Evolutionary conservation across 2,888 invertebrate genomes (phyloP), one percentile per base, ranked within the genome.

Genomic region (Aleiodes alternator): DNA sequence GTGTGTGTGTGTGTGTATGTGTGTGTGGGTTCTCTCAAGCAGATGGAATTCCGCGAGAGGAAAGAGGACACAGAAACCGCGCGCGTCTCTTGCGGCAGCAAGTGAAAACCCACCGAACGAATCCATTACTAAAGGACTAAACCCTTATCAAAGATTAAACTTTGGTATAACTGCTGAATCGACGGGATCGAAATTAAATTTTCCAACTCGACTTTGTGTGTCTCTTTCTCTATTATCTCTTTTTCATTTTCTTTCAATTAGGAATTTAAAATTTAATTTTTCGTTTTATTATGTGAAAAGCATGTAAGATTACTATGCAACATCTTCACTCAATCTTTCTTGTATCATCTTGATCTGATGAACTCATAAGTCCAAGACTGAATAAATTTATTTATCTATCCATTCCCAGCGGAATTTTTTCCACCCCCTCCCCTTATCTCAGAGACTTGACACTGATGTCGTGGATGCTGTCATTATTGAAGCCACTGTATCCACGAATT

Each of bases 151-250:
- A 90, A 91, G 90, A 90, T 90, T 90, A 91, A 91, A 90, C 91
- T 91, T 90, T 86, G 89, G 90, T 91, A 90, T 90, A 90, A 91
- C 89, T 91, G 91, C 91, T 90, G 91, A 91, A 90, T 90, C 90
- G 90, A 91, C 90, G 89, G 90, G 90, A 90, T 91, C 89, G 90
- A 90, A 91, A 91, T 91, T 91, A 91, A 91, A 91, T 91, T 91
- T 90, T 89, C 88, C 87, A 87, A 86, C 87, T 81, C 81, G 51
- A 51, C 68, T 68, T 57, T 73, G 70, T 76, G 75, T 72, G 69
- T 61, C 69, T 70, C 14, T 43, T 34, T 34, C 59, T 23, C 23
- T n/a, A n/a, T n/a, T n/a, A n/a, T n/a, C n/a, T n/a, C n/a, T n/a
- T n/a, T n/a, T n/a, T n/a, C n/a, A n/a, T n/a, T n/a, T n/a, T n/a